A percentile compares a stretch with the other conserved stretches of the same genome.
Conservation (phyloP, 1,140 invertebrate genomes). For the Bactericera cockerelli region DNA sequence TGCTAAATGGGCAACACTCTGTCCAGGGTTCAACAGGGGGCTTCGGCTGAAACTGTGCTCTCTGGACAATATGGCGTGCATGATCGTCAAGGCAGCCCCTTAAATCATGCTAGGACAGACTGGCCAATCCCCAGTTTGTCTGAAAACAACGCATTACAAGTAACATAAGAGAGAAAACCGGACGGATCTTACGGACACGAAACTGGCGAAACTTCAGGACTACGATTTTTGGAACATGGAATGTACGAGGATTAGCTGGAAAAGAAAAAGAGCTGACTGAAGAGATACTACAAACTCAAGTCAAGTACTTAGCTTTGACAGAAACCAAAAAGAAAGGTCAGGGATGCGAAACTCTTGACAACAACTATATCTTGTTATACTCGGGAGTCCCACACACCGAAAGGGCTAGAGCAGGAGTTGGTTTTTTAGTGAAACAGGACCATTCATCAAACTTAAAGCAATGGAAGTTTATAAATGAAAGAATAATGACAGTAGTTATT, state of each 20-base stretch:
- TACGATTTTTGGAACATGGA: constrained; percentile 14
- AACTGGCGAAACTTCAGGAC: neutral
- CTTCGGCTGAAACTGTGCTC: too few species aligned
- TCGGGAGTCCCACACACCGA: neutral
- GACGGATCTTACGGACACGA: neutral
- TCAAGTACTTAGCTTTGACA: constrained; percentile 13
- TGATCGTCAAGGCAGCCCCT: constrained; percentile 6
- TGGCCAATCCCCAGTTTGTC: neutral
- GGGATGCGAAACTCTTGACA: constrained; percentile 10
- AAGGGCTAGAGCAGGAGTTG: constrained; percentile 11
- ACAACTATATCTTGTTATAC: constrained; percentile 11
- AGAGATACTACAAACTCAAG: constrained; percentile 10
- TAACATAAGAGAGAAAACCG: constrained; percentile 1
- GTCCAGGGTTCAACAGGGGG: too few species aligned
- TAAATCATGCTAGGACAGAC: neutral
- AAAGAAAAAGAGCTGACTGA: constrained; percentile 14
- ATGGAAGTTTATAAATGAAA: constrained; percentile 11
- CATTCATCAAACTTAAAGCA: neutral
- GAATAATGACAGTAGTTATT: constrained; percentile 3
- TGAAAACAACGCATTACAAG: neutral
- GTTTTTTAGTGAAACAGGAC: neutral
- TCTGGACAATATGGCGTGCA: too few species aligned
- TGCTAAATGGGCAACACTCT: too few species aligned
- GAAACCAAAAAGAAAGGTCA: constrained; percentile 18
- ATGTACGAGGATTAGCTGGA: constrained; percentile 14